Conservation (phyloP, 2,113 vertebrate genomes). For the Polypterus bichir region DNA sequence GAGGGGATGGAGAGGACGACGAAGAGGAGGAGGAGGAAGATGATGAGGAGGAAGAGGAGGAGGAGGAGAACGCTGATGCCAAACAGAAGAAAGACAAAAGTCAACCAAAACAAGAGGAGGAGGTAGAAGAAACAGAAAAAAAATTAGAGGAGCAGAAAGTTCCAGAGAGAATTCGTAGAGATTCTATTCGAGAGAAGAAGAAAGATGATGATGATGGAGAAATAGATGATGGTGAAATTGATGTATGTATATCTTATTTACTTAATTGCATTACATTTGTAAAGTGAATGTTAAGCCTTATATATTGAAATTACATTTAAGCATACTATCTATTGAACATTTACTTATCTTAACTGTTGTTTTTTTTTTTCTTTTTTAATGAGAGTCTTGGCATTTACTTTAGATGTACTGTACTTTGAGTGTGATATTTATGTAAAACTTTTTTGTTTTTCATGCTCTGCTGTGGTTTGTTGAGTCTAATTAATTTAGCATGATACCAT, state of each 20-base stretch:
- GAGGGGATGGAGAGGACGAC: conserved; percentile 64
- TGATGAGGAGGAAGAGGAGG: conserved; percentile 55
- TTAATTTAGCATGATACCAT: no score
- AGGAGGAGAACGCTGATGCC: background rate
- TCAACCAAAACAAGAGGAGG: conserved; percentile 29
- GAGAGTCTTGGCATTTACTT: no score
- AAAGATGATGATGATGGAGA: conserved; percentile 93
- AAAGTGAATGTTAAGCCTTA: no score
- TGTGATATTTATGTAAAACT: no score
- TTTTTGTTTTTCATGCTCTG: no score
- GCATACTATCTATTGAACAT: no score
- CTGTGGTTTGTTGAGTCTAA: no score
- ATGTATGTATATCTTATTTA: conserved; percentile 60
- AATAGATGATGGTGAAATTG: conserved; percentile 92
- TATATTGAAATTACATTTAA: no score
- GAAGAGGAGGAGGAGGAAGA: conserved; percentile 39
- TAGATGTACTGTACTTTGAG: no score
- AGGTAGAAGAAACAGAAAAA: background rate
- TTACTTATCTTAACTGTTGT: no score
- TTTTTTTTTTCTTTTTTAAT: no score
- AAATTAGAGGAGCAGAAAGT: conserved; percentile 25
- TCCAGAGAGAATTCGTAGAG: conserved; percentile 47
- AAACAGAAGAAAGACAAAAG: conserved; percentile 36
- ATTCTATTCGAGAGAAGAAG: conserved; percentile 73
- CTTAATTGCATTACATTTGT: no score